Evolutionary conservation across 1,140 invertebrate genomes (phyloP).

Genomic region (Melipona quadrifasciata): DNA sequence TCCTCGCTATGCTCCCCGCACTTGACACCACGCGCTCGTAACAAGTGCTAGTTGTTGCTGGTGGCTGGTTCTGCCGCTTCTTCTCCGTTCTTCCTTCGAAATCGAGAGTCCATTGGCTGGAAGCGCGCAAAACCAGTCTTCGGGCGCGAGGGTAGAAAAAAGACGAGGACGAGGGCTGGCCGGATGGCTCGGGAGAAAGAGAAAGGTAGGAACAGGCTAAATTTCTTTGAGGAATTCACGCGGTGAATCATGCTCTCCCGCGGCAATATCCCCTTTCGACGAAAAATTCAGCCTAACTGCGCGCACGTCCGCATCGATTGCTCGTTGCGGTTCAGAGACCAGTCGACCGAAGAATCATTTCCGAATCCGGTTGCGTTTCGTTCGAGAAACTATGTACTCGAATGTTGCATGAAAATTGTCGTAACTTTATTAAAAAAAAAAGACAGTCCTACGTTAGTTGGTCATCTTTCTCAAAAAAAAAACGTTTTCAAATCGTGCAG

Average conservation of each 20-base stretch:
- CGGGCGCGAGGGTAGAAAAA: constrained; percentile 49
- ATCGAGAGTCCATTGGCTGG: constrained; percentile 68
- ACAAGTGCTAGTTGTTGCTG: constrained; percentile 55
- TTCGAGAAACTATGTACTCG: neutral
- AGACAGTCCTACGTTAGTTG: too few species aligned
- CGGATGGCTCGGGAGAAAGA: constrained; percentile 1
- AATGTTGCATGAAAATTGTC: neutral
- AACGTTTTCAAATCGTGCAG: too few species aligned
- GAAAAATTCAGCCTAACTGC: neutral
- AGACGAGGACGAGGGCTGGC: constrained; percentile 25
- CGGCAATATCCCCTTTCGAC: constrained; percentile 54
- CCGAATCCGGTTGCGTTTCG: neutral
- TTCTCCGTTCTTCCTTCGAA: constrained; percentile 60
- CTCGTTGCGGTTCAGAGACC: neutral
- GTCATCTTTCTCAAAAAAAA: too few species aligned
- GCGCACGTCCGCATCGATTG: constrained; percentile 1
- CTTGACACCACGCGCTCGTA: constrained; percentile 60
- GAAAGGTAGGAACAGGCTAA: constrained; percentile 11
- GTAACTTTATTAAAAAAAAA: too few species aligned
- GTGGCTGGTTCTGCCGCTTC: constrained; percentile 53
- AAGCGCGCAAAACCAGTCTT: constrained; percentile 66
- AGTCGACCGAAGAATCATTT: constrained; percentile 20
- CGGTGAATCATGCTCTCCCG: constrained; percentile 64
- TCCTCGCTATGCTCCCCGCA: constrained; percentile 43
- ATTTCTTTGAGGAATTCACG: constrained; percentile 47